These are phyloP conservation scores for Drosophila auraria DNA, from an alignment of 1,140 invertebrate genomes.

Conservation along the genomic window DNA sequence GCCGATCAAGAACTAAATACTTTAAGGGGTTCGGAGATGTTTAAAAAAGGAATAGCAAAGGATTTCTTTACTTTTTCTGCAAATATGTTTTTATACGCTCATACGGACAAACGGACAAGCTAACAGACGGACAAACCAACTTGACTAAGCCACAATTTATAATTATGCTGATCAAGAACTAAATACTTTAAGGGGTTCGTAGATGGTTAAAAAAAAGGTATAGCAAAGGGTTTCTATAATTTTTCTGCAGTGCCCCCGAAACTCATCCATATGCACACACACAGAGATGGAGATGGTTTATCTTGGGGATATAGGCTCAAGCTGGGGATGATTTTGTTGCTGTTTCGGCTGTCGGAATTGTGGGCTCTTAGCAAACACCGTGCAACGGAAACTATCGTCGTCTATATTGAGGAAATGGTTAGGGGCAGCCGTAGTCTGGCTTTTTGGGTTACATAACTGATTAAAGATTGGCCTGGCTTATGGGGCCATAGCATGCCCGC, in stretches of 20 bases:
- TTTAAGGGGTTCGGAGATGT: too few relatives aligned
- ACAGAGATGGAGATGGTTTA: constrained; percentile 5
- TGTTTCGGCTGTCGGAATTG: constrained; percentile 25
- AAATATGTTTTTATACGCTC: too few relatives aligned
- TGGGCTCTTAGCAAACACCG: constrained; percentile 52
- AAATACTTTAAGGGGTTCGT: too few relatives aligned
- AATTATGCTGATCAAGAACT: too few relatives aligned
- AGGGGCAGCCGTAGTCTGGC: constrained; percentile 22
- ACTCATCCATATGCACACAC: constrained; percentile 18
- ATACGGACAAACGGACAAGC: too few relatives aligned
- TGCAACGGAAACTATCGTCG: constrained; percentile 63
- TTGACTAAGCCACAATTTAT: too few relatives aligned
- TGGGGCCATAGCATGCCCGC: constrained; percentile 9
- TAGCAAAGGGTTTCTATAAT: neutral
- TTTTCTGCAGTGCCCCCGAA: neutral
- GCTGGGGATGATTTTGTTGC: constrained; percentile 33
- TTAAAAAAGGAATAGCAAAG: neutral
- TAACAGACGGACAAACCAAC: too few relatives aligned
- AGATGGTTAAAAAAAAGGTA: too few relatives aligned
- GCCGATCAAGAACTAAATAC: too few relatives aligned
- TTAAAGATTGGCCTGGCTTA: constrained; percentile 49
- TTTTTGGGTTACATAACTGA: constrained; percentile 50
- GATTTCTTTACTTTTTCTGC: neutral
- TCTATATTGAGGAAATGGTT: constrained; percentile 49
- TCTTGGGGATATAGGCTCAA: constrained; percentile 23